A percentile compares a stretch with the other conserved stretches of the same genome.
Conservation (phyloP, 2,113 vertebrate genomes). For the Paradoxurus hermaphroditus region DNA sequence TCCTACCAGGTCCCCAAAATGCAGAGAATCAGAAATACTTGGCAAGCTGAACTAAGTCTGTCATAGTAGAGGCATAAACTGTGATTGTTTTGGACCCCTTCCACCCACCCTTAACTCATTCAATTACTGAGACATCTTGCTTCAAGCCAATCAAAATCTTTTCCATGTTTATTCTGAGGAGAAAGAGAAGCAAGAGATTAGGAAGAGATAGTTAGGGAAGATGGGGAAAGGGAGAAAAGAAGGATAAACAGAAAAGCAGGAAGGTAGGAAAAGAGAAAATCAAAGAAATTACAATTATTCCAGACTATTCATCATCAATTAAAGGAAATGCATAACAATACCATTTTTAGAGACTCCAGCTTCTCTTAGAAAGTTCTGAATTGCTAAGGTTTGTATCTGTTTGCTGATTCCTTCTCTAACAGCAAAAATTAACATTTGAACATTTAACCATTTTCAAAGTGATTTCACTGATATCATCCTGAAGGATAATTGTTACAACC, state of each 20-base stretch:
- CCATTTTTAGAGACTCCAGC: background rate
- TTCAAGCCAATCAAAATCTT: background rate
- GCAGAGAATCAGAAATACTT: background rate
- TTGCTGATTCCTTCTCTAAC: constrained; percentile 11
- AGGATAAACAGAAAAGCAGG: background rate
- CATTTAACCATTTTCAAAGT: background rate
- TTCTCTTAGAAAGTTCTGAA: constrained; percentile 12
- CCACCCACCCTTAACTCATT: background rate
- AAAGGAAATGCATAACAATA: background rate
- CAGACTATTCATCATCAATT: background rate
- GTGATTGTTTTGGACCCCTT: background rate
- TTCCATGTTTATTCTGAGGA: background rate
- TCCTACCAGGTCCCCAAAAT: background rate
- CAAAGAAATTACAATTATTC: background rate
- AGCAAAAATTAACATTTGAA: background rate
- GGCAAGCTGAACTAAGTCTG: background rate
- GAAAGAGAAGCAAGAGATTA: background rate
- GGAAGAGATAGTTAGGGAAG: background rate
- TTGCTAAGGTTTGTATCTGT: background rate
- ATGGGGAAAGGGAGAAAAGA: background rate
- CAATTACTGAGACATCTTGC: background rate
- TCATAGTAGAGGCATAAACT: background rate
- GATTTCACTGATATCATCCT: background rate
- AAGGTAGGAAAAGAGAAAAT: background rate
- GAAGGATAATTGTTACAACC: background rate